Percentiles rank a stretch among this genome's conserved stretches.
phyloP scores from a whole-genome alignment of 2,797 vertebrate genomes.

The Alcedo atthis region DNA sequence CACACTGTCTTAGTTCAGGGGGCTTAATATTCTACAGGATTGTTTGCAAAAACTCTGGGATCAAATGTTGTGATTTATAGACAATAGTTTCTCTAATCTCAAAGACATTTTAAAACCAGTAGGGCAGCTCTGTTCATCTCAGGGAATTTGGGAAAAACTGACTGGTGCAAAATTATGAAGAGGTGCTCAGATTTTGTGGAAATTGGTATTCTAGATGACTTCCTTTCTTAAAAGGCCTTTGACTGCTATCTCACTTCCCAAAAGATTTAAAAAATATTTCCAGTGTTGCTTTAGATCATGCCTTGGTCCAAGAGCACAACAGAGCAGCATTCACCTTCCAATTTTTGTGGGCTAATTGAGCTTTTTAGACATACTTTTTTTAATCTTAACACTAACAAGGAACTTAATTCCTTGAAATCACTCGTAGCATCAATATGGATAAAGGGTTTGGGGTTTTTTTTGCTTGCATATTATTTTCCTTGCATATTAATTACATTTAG shows the following conservation, averaged over 20 bases:
- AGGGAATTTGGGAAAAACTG: conserved; percentile 40
- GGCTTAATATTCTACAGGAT: background rate
- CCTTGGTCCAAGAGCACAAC: background rate
- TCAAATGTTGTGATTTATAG: background rate
- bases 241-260: background rate
- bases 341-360: background rate
- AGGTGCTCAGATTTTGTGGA: background rate
- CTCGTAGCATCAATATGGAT: background rate
- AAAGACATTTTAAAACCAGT: background rate
- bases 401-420: background rate
- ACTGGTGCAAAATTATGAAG: background rate
- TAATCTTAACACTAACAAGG: background rate
- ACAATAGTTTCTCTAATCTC: background rate
- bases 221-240: background rate
- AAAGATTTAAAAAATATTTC: background rate
- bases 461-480: background rate
- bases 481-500: background rate
- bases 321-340: background rate
- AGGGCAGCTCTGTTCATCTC: conserved; percentile 18
- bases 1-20: background rate
- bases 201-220: background rate
- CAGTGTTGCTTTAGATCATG: background rate
- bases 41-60: background rate
- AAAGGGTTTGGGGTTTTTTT: background rate
- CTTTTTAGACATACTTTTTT: background rate